Evolutionary conservation across 2,113 vertebrate species (phyloP), one percentile per base, ranked within the genome.

Genomic region (Poeciliopsis turrubarensis): DNA sequence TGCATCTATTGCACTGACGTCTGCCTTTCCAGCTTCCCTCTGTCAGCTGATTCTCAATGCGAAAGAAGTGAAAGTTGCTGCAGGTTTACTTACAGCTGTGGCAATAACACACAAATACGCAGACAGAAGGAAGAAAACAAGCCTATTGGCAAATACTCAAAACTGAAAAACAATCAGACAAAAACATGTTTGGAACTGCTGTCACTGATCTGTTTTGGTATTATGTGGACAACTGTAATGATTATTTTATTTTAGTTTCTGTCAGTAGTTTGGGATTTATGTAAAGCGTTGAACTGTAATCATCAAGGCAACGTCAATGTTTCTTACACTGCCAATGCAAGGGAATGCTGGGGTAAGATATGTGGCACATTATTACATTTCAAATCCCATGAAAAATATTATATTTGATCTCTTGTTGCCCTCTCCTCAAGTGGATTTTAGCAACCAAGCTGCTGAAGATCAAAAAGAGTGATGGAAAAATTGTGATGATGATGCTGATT

Each of bases 21-120:
- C 72, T 78, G 73, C 62, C 71, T 86, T 83, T 86, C 83, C 81
- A 87, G 87, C 78, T 73, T 77, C 31, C 79, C 82, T 80, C 80
- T 81, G 65, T 3, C 65, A 63, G 66, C 65, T 60, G 51, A 77
- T 88, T 77, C 79, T 86, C 75, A 84, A 78, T 80, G 87, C 73
- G 68, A 25, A 54, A 57, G 54, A 8, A 61, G 71, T 72, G 68
- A 29, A 47, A 32, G 73, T 65, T 73, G 69, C 70, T 31, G 70
- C 29, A 41, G 44, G 29, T 2, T 85, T 81, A 75, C 72, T 31
- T 73, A 69, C 29, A 66, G 63, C 19, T 39, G 67, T 12, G 39
- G 39, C 29, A 65, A 44, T 22, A 26, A 31, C 57, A 25, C 26
- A 14, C 51, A 67, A 66, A 8, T 17, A 37, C n/a, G 4, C 51